Evolutionary conservation across 2,888 invertebrate species (phyloP), one percentile per base, ranked within the genome.

Genomic region (Nineta flava): DNA sequence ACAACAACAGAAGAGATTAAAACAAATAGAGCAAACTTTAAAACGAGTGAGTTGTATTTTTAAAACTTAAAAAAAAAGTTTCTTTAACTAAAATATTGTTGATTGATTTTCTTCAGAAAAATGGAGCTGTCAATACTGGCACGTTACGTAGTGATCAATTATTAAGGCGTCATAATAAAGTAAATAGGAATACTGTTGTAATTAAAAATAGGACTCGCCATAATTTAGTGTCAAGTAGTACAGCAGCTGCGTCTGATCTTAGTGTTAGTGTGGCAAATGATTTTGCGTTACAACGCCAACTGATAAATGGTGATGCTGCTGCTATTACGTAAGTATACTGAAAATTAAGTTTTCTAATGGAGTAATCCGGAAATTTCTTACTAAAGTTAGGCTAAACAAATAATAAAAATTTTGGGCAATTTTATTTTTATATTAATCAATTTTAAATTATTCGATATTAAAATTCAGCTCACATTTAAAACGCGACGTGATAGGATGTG

Each of bases 181-280:
- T 9, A 10, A 21, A 21, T n/a, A 19, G 13, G 3, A 44, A 26
- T 10, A 44, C 2, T 21, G 12, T 10, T 21, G 9, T 9, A 19
- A 44, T 10, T 17, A 43, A 43, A 5, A 19, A 12, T 6, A 44
- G 44, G 13, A 44, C 9, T 6, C 44, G 44, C 6, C 19, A 9
- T n/a, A 19, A 44, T 21, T 9, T 15, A 9, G 12, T 2, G 2
- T 4, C 19, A 10, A 19, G 12, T n/a, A 26, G 26, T 26, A 12
- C n/a, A 13, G 19, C 19, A 17, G 19, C 13, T n/a, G 9, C 48
- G 3, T 26, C 48, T 3, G 48, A 48, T 48, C n/a, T 48, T 9
- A 48, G 32, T 12, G 48, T 48, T 34, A 48, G 48, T 32, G 48
- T 48, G 13, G 41, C 48, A 6, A 48, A 48, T 10, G 48, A 48